phyloP scores from a whole-genome alignment of 2,113 vertebrate genomes.

The Dryoscopus gambensis region DNA sequence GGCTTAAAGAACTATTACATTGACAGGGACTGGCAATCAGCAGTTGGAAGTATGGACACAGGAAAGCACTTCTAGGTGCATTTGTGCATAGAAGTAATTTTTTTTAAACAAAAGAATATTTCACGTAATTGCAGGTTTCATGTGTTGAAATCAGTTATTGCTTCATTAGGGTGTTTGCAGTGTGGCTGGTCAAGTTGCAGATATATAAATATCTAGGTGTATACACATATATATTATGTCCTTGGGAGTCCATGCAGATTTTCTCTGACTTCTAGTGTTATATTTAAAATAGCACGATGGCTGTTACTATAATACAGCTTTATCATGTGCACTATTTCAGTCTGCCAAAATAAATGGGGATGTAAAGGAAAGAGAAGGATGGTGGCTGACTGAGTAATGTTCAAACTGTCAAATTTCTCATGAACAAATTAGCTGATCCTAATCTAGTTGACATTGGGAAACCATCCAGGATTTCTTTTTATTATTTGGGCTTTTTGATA shows the following conservation, averaged over 20 bases:
- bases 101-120: not conserved
- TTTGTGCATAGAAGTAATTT: not conserved
- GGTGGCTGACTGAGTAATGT: constrained; percentile 28
- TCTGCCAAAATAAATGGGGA: constrained; percentile 41
- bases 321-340: not conserved
- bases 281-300: not conserved
- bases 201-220: not conserved
- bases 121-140: not conserved
- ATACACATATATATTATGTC: not conserved
- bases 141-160: constrained; percentile 15
- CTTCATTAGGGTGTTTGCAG: constrained; percentile 51
- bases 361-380: constrained; percentile 8
- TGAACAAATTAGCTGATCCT: constrained; percentile 62
- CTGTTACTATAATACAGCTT: not conserved
- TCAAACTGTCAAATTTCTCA: constrained; percentile 60
- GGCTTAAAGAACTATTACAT: not conserved
- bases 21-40: not conserved
- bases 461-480: constrained; percentile 15
- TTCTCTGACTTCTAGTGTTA: constrained; percentile 16
- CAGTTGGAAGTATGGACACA: not conserved
- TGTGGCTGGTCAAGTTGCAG: constrained; percentile 11
- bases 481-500: not conserved
- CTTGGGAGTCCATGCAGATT: not conserved
- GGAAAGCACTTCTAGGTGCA: not conserved
- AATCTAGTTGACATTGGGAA: constrained; percentile 60